Evolutionary conservation across 1,140 invertebrate genomes (phyloP).

Genomic region (Plectrocnemia conspersa): DNA sequence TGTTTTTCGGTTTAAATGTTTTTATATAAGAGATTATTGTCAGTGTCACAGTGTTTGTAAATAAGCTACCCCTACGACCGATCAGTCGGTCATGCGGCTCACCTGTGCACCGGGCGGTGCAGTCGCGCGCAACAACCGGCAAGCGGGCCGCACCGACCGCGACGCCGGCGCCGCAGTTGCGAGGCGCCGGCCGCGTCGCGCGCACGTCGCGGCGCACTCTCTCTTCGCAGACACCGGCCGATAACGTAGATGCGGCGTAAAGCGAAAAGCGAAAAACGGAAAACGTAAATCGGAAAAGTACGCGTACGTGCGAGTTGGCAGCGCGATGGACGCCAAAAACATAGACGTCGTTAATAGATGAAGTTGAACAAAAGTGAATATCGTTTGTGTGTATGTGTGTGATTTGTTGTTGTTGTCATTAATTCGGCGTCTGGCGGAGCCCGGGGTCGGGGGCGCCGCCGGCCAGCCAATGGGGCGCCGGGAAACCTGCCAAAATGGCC

Average conservation of each 20-base stretch:
- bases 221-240: not conserved
- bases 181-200: not conserved
- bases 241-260: not conserved
- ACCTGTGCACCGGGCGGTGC: constrained; percentile 19
- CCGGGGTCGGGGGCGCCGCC: constrained; percentile 6
- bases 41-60: constrained; percentile 9
- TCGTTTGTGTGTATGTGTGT: not conserved
- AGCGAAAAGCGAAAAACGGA: too few relatives aligned
- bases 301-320: too few relatives aligned
- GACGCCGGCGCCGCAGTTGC: not conserved
- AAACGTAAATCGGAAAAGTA: too few relatives aligned
- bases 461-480: constrained; percentile 21
- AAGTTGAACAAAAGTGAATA: too few relatives aligned
- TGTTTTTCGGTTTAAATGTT: not conserved
- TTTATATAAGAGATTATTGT: not conserved
- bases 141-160: constrained; percentile 2
- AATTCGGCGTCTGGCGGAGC: not conserved
- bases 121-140: constrained; percentile 30
- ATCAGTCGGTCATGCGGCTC: constrained; percentile 21
- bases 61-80: constrained; percentile 3
- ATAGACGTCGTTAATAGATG: too few relatives aligned
- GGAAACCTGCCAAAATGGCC: constrained; percentile 30
- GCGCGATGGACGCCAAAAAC: too few relatives aligned
- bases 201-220: not conserved
- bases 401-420: not conserved